Percentiles rank a stretch among this genome's conserved stretches.
Conservation (phyloP, 2,797 vertebrate genomes). For the Psittacula derbiana region DNA sequence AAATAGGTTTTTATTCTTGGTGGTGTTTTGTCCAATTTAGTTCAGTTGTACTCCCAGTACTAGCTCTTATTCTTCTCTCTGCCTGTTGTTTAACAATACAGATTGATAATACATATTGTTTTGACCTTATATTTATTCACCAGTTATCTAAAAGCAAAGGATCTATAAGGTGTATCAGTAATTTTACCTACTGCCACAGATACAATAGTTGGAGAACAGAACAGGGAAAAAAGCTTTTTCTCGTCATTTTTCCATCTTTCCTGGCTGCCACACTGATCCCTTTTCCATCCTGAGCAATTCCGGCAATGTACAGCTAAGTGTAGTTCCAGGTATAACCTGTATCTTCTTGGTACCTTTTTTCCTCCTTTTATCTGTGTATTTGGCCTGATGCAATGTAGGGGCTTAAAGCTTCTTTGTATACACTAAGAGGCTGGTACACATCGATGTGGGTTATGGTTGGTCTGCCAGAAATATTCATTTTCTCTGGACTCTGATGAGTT, state of each 20-base stretch:
- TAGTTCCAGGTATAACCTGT: not conserved
- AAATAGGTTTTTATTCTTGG: not conserved
- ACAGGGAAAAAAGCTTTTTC: not conserved
- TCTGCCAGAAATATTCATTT: not conserved
- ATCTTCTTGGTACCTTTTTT: not conserved
- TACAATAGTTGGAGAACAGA: not conserved
- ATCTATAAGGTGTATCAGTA: not conserved
- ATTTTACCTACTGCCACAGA: not conserved
- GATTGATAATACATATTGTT: rapidly evolving
- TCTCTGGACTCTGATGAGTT: not conserved
- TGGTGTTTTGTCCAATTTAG: not conserved
- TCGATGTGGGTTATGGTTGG: not conserved
- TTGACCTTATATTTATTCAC: not conserved
- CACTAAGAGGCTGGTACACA: not conserved
- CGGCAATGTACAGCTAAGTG: rapidly evolving
- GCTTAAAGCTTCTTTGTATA: not conserved
- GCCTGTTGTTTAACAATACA: not conserved
- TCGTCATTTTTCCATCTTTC: not conserved
- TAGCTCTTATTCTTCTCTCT: not conserved
- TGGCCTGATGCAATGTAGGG: not conserved
- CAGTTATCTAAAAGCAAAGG: not conserved
- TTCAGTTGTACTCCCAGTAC: not conserved
- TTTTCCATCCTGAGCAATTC: not conserved
- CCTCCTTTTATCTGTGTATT: not conserved
- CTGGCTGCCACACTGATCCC: not conserved